Conservation (phyloP, 2,888 invertebrate genomes). For the Euzophera pinguis region DNA sequence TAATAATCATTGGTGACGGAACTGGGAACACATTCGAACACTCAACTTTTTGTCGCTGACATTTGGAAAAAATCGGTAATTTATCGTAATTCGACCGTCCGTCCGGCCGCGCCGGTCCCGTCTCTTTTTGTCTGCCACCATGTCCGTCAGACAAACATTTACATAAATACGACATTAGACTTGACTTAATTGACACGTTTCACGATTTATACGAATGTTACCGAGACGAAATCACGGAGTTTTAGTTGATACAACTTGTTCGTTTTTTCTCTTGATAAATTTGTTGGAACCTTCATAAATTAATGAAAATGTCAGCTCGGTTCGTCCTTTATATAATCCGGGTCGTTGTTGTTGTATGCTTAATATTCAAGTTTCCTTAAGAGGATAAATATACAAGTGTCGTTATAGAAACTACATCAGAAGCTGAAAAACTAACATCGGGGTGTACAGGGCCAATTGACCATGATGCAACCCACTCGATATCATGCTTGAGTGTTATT, state of each 20-base stretch:
- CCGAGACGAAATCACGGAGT: conserved; percentile 51
- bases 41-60: conserved; percentile 32
- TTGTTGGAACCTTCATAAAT: conserved; percentile 27
- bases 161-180: conserved; percentile 75
- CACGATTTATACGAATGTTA: conserved; percentile 67
- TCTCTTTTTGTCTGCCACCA: conserved; percentile 58
- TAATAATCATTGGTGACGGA: not conserved
- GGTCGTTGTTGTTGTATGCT: not conserved
- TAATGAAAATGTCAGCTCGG: not conserved
- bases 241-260: conserved; percentile 47
- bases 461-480: no score
- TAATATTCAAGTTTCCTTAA: not conserved
- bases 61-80: conserved; percentile 42
- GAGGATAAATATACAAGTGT: not conserved
- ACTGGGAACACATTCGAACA: not conserved
- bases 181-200: conserved; percentile 77
- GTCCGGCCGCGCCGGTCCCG: conserved; percentile 27
- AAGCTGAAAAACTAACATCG: no score
- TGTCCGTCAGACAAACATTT: conserved; percentile 60
- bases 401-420: no score
- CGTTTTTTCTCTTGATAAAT: conserved; percentile 34
- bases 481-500: no score
- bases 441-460: no score
- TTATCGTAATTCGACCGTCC: conserved; percentile 46
- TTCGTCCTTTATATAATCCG: not conserved